Evolutionary conservation across 1,140 invertebrate species (phyloP).

Genomic region (Cecropterus lyciades): DNA sequence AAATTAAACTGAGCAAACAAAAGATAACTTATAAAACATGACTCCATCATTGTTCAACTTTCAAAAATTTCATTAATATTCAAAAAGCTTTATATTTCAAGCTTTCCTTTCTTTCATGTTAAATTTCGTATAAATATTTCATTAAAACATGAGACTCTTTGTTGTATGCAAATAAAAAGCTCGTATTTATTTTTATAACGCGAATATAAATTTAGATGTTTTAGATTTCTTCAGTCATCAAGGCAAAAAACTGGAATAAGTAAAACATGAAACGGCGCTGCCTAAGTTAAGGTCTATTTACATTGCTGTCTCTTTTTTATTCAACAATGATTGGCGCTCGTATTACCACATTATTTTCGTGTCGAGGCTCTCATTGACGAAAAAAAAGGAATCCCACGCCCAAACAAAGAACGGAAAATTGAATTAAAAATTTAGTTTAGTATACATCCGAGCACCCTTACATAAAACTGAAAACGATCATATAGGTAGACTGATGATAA

Average conservation of each 20-base stretch:
- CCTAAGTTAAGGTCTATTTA: not conserved
- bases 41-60: no score
- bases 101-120: constrained; percentile 2
- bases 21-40: no score
- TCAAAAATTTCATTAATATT: constrained; percentile 8
- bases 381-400: no score
- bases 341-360: no score
- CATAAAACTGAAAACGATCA: no score
- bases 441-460: no score
- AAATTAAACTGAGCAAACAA: no score
- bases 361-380: no score
- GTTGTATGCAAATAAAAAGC: not conserved
- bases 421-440: no score
- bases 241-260: constrained; percentile 5
- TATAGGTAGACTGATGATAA: no score
- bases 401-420: no score
- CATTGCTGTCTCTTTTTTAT: not conserved
- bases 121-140: constrained; percentile 7
- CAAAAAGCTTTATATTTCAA: constrained; percentile 2
- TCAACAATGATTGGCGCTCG: no score
- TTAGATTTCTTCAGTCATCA: constrained; percentile 17
- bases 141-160: constrained; percentile 17
- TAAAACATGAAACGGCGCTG: not conserved
- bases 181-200: constrained; percentile 12
- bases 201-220: constrained; percentile 17